phyloP scores from a whole-genome alignment of 2,888 invertebrate genomes.

The Nineta flava region DNA sequence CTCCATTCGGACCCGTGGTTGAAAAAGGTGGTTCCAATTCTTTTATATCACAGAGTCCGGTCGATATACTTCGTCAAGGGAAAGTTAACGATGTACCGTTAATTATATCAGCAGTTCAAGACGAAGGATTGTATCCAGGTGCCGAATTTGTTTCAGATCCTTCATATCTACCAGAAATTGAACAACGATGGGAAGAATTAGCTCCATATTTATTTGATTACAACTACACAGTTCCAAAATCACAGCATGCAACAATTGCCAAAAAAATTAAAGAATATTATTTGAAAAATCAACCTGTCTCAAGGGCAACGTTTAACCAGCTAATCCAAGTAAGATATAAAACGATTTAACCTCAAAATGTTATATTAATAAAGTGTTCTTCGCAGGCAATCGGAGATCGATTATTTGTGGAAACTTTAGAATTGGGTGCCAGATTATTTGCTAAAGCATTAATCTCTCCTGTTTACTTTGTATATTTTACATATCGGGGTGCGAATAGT shows the following conservation, averaged over 20 bases:
- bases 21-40: constrained; percentile 35
- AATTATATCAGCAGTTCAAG: constrained; percentile 46
- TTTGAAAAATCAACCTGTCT: constrained; percentile 19
- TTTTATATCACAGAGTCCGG: constrained; percentile 50
- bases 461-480: constrained; percentile 47
- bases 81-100: constrained; percentile 48
- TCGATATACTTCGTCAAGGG: constrained; percentile 39
- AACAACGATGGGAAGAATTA: constrained; percentile 22
- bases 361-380: constrained; percentile 5
- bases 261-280: constrained; percentile 22
- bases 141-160: constrained; percentile 9
- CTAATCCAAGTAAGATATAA: constrained; percentile 14
- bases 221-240: constrained; percentile 20
- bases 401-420: constrained; percentile 41
- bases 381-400: constrained; percentile 34
- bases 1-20: constrained; percentile 55
- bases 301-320: constrained; percentile 17
- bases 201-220: constrained; percentile 26
- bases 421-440: constrained; percentile 40
- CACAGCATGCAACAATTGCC: constrained; percentile 16
- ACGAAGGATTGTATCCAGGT: constrained; percentile 42
- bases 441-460: constrained; percentile 37
- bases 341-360: not conserved
- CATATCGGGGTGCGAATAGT: constrained; percentile 33
- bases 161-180: constrained; percentile 13